Base-by-base conservation (phyloP, 2,888 invertebrate genomes). In the Seira ritae region DNA sequence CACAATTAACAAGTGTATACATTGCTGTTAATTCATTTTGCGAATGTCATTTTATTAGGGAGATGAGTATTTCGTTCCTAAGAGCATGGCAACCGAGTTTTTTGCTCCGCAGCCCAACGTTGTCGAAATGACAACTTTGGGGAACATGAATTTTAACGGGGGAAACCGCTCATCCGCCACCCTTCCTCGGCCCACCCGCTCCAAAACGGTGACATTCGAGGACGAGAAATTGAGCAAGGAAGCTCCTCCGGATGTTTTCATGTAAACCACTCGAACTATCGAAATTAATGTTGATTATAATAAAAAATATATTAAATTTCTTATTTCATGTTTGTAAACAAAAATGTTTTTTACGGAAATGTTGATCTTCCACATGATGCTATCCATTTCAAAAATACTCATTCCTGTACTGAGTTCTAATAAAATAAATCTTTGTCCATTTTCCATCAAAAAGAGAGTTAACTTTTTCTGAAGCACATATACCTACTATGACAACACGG, bases 1-100 rank as follows among this genome's bases (percentile, higher is more conserved):
- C 17, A 19, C 17, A 67, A n/a, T 6, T 3, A 24, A 31, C n/a
- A 31, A 69, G 17, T 6, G 17, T 17, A 19, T 19, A 67, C n/a
- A 23, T 15, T 10, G 74, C 62, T 65, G 19, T 17, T 37, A 62
- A 62, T 69, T 62, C 69, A 73, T 65, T 19, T 31, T n/a, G 31
- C 37, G 19, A 31, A 67, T 60, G 31, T 31, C 2, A 31, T 31
- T 31, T 74, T 72, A 73, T 19, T 78, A 88, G 88, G 89, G 87
- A 68, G 89, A 89, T 73, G 89, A 89, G 71, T 89, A 89, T 76
- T 89, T 89, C 84, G 89, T 89, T 24, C 89, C 89, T 42, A 89
- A 89, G 81, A 87, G 87, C 72, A 89, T 89, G 89, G 87, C 88
- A 15, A 88, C 88, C 8, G 89, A 89, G 73, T 88, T 88, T 77